These are phyloP conservation scores for Frankliniella intonsa DNA, from an alignment of 2,888 invertebrate genomes.

Conservation along the genomic window DNA sequence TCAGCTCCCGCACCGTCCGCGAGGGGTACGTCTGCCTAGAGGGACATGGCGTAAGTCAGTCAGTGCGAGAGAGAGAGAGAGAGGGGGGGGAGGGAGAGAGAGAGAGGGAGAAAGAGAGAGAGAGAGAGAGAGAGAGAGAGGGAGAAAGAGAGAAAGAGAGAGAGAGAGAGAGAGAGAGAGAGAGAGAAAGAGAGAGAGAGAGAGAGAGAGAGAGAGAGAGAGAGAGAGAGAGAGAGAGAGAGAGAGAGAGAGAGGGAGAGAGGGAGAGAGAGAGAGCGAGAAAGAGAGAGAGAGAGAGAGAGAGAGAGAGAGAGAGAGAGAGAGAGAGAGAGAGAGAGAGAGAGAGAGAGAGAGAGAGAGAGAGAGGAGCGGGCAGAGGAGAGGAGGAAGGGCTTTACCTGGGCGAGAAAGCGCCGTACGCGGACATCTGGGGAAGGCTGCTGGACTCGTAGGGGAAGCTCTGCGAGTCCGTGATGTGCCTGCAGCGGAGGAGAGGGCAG, in stretches of 20 bases:
- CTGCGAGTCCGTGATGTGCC: constrained; percentile 79
- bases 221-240: not conserved
- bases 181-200: not conserved
- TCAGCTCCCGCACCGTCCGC: constrained; percentile 60
- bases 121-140: not conserved
- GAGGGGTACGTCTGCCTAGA: constrained; percentile 55
- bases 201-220: not conserved
- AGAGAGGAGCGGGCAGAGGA: constrained; percentile 44
- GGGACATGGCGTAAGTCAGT: too few relatives aligned
- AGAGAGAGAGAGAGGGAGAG: not conserved
- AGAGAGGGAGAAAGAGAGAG: constrained; percentile 53
- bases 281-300: not conserved
- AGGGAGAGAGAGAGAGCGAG: too few relatives aligned
- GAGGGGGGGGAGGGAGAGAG: not conserved
- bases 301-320: not conserved
- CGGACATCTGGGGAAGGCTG: constrained; percentile 67
- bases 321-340: not conserved
- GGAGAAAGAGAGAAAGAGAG: not conserved
- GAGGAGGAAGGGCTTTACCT: constrained; percentile 56
- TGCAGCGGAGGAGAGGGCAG: not conserved
- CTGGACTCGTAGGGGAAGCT: constrained; percentile 82
- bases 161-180: not conserved
- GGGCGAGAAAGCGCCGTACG: constrained; percentile 67
- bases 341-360: not conserved
- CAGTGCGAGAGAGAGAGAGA: not conserved